Base-by-base conservation (phyloP, 2,797 vertebrate genomes). In the Sternarchorhynchus goeldii region DNA sequence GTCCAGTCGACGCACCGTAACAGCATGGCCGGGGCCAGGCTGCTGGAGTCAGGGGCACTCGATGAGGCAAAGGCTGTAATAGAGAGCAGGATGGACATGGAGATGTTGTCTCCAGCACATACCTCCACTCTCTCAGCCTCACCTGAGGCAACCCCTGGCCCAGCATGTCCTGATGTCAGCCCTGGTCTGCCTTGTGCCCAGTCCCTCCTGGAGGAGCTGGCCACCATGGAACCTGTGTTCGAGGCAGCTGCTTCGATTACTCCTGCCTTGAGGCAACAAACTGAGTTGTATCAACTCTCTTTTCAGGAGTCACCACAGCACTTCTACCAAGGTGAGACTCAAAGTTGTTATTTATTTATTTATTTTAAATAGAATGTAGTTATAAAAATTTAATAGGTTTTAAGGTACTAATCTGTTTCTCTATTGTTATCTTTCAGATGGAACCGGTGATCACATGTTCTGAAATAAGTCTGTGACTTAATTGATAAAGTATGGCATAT, bases 401-500 rank as follows among this genome's bases (percentile, higher is more conserved):
- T 69, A 41, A 57, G 32, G 34, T 21, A 56, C 78, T 59, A 16
- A 71, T 21, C 14, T 55, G 2, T 60, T 56, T 80, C 39, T 80
- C 5, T 87, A 67, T 79, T 81, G 29, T 78, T 90, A 60, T 87
- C 81, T 82, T 81, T 45, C 92, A 94, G 94, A 93, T 93, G 93
- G 91, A 92, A 93, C 92, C 88, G 90, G 91, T 90, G 92, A 94
- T 90, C 87, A 92, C 91, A 90, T 91, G 91, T 93, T 94, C 87
- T 94, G 91, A 94, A 92, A 94, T 94, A 94, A 94, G 94, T 94
- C 93, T 92, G 90, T 94, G 94, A 94, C 94, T 94, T 94, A 93
- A 90, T 93, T 91, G 85, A 90, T 88, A 85, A 88, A 92, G 94
- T 94, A 94, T 94, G 94, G 90, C 94, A 94, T 94, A 94, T 94